These are phyloP conservation scores for Nemoura dubitans DNA, from an alignment of 2,888 invertebrate species.

Conservation along the genomic window DNA sequence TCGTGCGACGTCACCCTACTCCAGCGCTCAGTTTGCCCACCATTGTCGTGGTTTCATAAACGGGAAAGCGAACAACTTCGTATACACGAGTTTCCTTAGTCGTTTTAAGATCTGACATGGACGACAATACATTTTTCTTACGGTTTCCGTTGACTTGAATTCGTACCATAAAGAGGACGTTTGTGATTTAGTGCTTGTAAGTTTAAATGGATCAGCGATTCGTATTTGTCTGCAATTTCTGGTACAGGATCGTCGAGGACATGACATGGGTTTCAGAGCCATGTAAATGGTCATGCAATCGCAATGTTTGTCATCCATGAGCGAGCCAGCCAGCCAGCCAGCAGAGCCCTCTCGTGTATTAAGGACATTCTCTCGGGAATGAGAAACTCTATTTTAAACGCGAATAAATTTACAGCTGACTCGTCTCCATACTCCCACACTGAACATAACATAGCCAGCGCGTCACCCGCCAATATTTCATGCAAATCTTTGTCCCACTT, in stretches of 20 bases:
- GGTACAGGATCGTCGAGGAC: background rate
- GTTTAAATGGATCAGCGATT: background rate
- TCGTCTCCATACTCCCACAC: background rate
- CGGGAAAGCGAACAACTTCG: background rate
- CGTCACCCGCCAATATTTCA: background rate
- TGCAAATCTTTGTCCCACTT: background rate
- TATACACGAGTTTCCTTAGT: background rate
- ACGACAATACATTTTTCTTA: background rate
- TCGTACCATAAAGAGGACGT: background rate
- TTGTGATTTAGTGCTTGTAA: background rate
- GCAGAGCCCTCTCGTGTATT: background rate
- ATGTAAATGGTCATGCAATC: background rate
- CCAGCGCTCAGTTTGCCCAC: too few species aligned
- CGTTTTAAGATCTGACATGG: background rate
- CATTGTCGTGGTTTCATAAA: background rate
- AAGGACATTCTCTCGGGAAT: background rate
- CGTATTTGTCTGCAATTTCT: background rate
- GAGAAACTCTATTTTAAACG: background rate
- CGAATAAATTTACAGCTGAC: background rate
- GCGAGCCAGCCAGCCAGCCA: background rate
- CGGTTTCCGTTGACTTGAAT: background rate
- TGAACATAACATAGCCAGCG: background rate
- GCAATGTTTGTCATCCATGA: background rate
- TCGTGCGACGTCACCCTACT: background rate
- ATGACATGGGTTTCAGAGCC: conserved; percentile 4